Evolutionary conservation across 30 jellyfish, hydroid and myxozoan species (phyloP), one percentile per base, ranked within the genome.

Genomic region (Cassiopea andromeda): DNA sequence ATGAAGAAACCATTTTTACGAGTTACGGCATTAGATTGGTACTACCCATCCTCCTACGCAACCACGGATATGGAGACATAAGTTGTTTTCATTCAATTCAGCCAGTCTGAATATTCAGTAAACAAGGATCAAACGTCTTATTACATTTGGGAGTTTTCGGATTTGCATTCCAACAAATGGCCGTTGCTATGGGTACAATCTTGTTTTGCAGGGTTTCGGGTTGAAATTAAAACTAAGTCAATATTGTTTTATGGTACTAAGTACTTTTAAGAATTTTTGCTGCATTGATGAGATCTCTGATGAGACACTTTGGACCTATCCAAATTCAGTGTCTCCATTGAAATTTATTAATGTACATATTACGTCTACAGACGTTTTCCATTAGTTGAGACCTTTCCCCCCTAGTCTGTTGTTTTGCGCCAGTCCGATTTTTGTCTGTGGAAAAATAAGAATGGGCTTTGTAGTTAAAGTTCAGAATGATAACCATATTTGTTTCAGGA

Each of bases 31-130:
- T 70, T 70, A 70, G 38, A 70, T 0, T 12, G 7, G 79, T 7
- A 12, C 79, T 54, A 54, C 79, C 79, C 79, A 70, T 12, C 57
- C 79, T 70, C 79, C 79, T 70, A 70, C 79, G 54, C 79, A 27
- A 27, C 79, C 79, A 43, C 79, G 49, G 15, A 16, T 70, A 16
- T 14, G 54, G 54, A 70, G 50, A 6, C 79, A 50, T 18, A 14
- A 1, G 75, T 1, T 70, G 79, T 70, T 2, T 54, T 70, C 79
- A 1, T 1, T 70, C 50, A 7, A 1, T 70, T 12, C 54, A 12
- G 57, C 5, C 54, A 27, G 38, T 17, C 27, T 70, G 79, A 70
- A 70, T 70, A 70, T 70, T 70, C 79, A 70, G 57, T 70, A 19
- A 1, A 70, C 10, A 43, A 54, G 38, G 79, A 70, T 70, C 79